Base-by-base conservation (phyloP, 2,888 invertebrate species). In the Drosophila glabriapex region DNA sequence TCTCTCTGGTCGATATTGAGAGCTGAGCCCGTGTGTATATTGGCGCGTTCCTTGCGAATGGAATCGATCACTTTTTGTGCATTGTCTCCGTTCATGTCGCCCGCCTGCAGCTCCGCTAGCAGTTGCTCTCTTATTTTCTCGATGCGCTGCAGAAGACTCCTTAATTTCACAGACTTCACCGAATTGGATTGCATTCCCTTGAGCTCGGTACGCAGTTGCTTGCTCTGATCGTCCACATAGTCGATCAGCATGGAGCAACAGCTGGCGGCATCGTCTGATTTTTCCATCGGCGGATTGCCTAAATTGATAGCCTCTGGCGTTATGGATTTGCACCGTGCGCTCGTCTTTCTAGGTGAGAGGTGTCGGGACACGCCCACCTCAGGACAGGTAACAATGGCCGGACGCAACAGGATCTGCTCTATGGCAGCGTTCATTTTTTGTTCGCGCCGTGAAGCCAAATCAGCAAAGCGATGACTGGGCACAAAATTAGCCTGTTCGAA, bases 351-450 rank as follows among this genome's bases (percentile, higher is more conserved):
- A 9, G 67, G 43, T 7, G 66, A 16, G 43, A 14, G 22, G 0
- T 52, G 16, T 10, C 33, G 52, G 25, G 64, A 31, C 2, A 39
- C 39, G 9, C 49, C 58, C 4, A 92, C 76, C 66, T 92, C 91
- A 0, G 93, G 91, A 25, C 93, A 93, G 1, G 93, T 93, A 22
- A 93, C 92, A 16, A 93, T 85, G 2, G 91, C 89, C 4, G 93
- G 92, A n/a, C 91, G 87, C 65, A 88, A 75, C 4, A 93, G 73
- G 66, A 93, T 82, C 75, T 94, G 93, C 75, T 95, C 94, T 73
- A 95, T 93, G 1, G 93, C 94, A 49, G 94, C 93, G 77, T 95
- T 95, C 89, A 95, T 93, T 70, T 94, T 93, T 59, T 93, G 92
- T 78, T 95, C 95, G 52, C 93, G 94, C 25, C 93, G 92, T 14